Base-by-base conservation (phyloP, 2,888 invertebrate genomes). In the Acronicta leporina region DNA sequence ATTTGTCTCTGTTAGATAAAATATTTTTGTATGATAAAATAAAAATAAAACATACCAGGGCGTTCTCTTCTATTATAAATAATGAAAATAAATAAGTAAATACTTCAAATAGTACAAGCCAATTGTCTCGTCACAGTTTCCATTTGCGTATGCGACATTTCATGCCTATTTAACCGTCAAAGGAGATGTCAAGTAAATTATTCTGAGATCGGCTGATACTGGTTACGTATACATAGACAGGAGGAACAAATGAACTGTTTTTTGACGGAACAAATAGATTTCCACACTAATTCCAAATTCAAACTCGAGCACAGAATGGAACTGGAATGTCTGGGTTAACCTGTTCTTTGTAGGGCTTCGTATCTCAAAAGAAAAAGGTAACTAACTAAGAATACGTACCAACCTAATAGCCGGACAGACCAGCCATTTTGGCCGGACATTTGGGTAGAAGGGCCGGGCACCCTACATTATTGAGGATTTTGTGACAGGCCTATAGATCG, bases 201-300 rank as follows among this genome's bases (percentile, higher is more conserved):
- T 60, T 47, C 20, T 30, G 44, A 43, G 45, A 62, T 54, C 41
- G 5, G 16, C 33, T 40, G 48, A 38, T 49, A 49, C 20, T 54
- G 62, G 60, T 56, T 35, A 61, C 47, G 33, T 52, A 46, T 48
- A 7, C 50, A 15, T 48, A 60, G 57, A 56, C 63, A 20, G 27
- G 16, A 5, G 41, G 20, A 66, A 73, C 59, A 48, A 60, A 61
- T 45, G 3, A 11, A 47, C 30, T 47, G 15, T 38, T 61, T 64
- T 63, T 56, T 63, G 55, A 65, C 57, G 69, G 60, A 75, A 75
- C 67, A 50, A 70, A 70, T 73, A 67, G 60, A 68, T 67, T 73
- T 63, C 35, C 67, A 67, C 59, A 65, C 44, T 53, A 48, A 61
- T 70, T 74, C 15, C 15, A 27, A 59, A 60, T 60, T 51, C 44